Percentiles rank a stretch among this genome's conserved stretches.
phyloP scores from a whole-genome alignment of 2,888 invertebrate species.

The Adelognathus sp. region DNA sequence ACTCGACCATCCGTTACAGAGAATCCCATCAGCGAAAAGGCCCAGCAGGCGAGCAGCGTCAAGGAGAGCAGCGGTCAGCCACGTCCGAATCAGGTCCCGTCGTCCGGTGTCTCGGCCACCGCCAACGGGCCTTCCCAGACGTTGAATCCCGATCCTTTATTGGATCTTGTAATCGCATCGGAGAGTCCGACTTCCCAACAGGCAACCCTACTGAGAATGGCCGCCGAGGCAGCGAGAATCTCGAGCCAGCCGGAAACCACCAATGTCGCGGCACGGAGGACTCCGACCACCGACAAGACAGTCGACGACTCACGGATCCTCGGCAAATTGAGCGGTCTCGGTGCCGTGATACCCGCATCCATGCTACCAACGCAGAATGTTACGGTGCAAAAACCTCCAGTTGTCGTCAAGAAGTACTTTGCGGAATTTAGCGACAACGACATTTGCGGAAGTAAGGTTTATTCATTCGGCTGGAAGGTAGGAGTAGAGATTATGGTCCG shows the following conservation, averaged over 20 bases:
- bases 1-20: slow-evolving; percentile 60
- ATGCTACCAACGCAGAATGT: slow-evolving; percentile 40
- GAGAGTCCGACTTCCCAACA: slow-evolving; percentile 74
- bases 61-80: slow-evolving; percentile 55
- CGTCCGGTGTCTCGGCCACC: slow-evolving; percentile 33
- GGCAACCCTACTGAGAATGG: slow-evolving; percentile 72
- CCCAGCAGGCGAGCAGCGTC: slow-evolving; percentile 75
- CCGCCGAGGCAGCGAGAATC: slow-evolving; percentile 73
- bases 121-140: slow-evolving; percentile 39
- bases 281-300: slow-evolving; percentile 39
- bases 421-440: slow-evolving; percentile 78
- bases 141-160: slow-evolving; percentile 72
- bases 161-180: slow-evolving; percentile 76
- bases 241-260: slow-evolving; percentile 66
- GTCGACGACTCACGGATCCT: slow-evolving; percentile 70
- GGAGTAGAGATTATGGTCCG: too few relatives aligned
- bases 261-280: slow-evolving; percentile 51
- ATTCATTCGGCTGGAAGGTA: not conserved
- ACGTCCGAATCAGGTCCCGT: slow-evolving; percentile 54
- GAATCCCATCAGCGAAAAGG: slow-evolving; percentile 58
- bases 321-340: slow-evolving; percentile 64
- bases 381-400: slow-evolving; percentile 1
- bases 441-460: slow-evolving; percentile 70
- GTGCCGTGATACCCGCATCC: slow-evolving; percentile 47
- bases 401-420: slow-evolving; percentile 71